Evolutionary conservation across 2,888 invertebrate genomes (phyloP), one percentile per base, ranked within the genome.

Genomic region (Torymus tubicola): DNA sequence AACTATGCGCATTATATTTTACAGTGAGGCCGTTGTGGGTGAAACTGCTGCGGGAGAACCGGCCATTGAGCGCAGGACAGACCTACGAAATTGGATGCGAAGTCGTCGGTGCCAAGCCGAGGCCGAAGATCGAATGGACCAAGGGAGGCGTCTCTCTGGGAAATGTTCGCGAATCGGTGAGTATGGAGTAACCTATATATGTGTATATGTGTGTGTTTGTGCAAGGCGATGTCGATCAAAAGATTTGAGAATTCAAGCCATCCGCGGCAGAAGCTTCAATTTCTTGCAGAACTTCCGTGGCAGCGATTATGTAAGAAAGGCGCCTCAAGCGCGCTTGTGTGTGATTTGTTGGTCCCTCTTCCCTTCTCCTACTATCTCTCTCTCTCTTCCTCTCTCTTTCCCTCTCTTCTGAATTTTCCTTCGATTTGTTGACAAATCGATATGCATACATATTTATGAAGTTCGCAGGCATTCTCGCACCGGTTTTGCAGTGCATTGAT

Each of bases 101-200:
- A 88, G 94, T 95, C 63, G 93, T 94, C 81, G 96, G 96, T 53
- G 94, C 96, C 65, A 92, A 95, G 86, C 96, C 96, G 53, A 92
- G 93, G n/a, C 95, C 96, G n/a, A 93, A 93, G 84, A 94, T 96
- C 87, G 94, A 94, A 70, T 96, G 96, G 96, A 95, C 94, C 93
- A 95, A 95, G 90, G 95, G 95, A 74, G 94, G 94, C 88, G 92
- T 92, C 8, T 92, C 93, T 84, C 93, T 95, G 92, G 93, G 93
- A 87, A 93, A 93, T 87, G 93, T 94, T 76, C 92, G 93, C 87
- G 94, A 94, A 91, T 93, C 93, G 89, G 95, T 95, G 92, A 94
- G 93, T 92, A 79, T 13, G 60, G 16, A 58, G 55, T 14, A 21
- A 24, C 24, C 11, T 3, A 24, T n/a, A 24, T n/a, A 10, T 52